phyloP scores from a whole-genome alignment of 2,888 invertebrate species.

The Abrostola triplasia region DNA sequence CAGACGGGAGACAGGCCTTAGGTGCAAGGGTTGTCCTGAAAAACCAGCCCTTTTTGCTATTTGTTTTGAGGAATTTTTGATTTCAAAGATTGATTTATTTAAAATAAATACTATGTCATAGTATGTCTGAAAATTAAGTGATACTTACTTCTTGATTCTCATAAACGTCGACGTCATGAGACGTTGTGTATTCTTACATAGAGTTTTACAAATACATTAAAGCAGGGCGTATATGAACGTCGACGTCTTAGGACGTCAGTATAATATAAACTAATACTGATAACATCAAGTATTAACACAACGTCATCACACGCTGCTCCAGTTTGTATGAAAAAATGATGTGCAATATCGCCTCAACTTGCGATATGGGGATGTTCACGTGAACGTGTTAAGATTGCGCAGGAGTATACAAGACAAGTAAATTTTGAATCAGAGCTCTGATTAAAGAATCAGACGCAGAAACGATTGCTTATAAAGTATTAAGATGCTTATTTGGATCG shows the following conservation, averaged over 20 bases:
- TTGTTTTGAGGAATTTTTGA: slow-evolving; percentile 18
- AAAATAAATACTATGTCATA: background rate
- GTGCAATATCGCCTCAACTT: too few species aligned
- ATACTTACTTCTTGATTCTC: background rate
- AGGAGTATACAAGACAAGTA: slow-evolving; percentile 75
- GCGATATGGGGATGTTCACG: too few species aligned
- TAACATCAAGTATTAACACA: too few species aligned
- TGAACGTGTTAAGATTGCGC: slow-evolving; percentile 58
- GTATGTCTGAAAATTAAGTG: slow-evolving; percentile 4
- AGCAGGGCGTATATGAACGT: too few species aligned
- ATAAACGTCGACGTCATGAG: too few species aligned
- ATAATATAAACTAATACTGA: too few species aligned
- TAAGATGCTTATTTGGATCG: slow-evolving; percentile 78
- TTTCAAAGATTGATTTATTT: slow-evolving; percentile 8
- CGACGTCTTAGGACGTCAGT: too few species aligned
- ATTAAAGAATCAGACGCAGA: slow-evolving; percentile 83
- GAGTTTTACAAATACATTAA: too few species aligned
- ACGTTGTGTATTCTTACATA: too few species aligned
- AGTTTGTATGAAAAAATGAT: too few species aligned
- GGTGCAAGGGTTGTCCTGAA: background rate
- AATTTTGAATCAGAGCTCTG: slow-evolving; percentile 81
- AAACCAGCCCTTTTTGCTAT: background rate
- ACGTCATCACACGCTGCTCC: too few species aligned
- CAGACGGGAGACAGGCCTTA: background rate
- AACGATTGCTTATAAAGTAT: slow-evolving; percentile 83